Evolutionary conservation across 2,888 invertebrate species (phyloP).

Genomic region (Ennomos erosarius): DNA sequence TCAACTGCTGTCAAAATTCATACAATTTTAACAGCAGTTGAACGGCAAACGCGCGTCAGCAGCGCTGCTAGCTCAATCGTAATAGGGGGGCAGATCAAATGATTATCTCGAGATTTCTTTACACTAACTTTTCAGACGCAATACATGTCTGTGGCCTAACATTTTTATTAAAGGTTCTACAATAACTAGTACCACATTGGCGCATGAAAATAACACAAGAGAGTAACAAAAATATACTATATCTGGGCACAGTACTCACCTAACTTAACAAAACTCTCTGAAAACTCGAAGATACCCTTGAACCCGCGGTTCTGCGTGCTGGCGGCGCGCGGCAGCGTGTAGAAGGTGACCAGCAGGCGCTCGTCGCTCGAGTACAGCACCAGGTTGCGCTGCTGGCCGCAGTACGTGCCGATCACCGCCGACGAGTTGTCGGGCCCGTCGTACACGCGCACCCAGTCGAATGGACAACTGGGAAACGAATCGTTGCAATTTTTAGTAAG

Average conservation of each 20-base stretch:
- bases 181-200: too few relatives aligned
- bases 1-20: too few relatives aligned
- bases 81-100: too few relatives aligned
- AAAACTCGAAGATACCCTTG: constrained; percentile 99
- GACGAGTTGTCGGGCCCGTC: constrained; percentile 96
- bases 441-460: constrained; percentile 98
- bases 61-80: too few relatives aligned
- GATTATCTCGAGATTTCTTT: too few relatives aligned
- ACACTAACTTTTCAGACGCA: too few relatives aligned
- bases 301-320: constrained; percentile 99
- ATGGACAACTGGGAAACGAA: constrained; percentile 92
- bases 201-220: too few relatives aligned
- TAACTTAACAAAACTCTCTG: constrained; percentile 98
- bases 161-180: too few relatives aligned
- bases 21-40: too few relatives aligned
- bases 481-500: not conserved
- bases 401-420: constrained; percentile 97
- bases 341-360: constrained; percentile 95
- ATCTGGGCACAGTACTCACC: constrained; percentile 89
- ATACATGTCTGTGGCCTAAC: too few relatives aligned
- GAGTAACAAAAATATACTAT: too few relatives aligned
- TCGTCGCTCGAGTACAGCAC: constrained; percentile 97
- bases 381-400: constrained; percentile 98
- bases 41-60: too few relatives aligned
- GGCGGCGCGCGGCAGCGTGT: constrained; percentile 95